phyloP scores from a whole-genome alignment of 2,888 invertebrate species.

The Drosophila conformis region DNA sequence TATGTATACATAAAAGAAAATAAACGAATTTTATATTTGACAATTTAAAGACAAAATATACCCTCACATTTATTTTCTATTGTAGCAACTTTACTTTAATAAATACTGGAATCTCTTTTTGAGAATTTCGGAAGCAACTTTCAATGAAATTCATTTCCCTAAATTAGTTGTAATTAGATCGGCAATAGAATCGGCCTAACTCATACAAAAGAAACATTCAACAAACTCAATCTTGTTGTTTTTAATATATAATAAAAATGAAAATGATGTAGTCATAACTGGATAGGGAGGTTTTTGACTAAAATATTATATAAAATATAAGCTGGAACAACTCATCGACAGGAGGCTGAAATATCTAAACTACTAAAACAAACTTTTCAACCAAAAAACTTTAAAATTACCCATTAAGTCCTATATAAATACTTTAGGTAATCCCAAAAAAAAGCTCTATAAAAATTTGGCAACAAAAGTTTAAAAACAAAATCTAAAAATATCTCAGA shows the following conservation, averaged over 20 bases:
- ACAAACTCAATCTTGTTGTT: neutral
- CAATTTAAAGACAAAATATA: conserved; percentile 2
- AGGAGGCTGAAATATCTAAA: neutral
- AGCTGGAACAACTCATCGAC: neutral
- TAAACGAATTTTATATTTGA: neutral
- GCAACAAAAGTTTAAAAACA: neutral
- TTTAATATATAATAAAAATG: no score
- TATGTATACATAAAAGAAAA: neutral
- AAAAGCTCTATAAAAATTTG: neutral
- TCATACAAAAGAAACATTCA: neutral
- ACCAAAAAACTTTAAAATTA: neutral
- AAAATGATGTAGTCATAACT: no score
- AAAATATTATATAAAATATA: neutral
- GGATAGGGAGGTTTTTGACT: neutral
- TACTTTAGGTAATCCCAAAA: neutral
- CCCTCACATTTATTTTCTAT: neutral
- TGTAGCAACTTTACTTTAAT: neutral
- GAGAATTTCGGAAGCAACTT: neutral
- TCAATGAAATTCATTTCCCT: neutral
- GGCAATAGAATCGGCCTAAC: neutral
- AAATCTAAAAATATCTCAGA: neutral
- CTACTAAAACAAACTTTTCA: neutral
- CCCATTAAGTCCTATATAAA: neutral
- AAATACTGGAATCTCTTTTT: neutral
- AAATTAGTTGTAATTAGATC: neutral